These are phyloP conservation scores for Pachypsylla venusta DNA, from an alignment of 1,140 invertebrate genomes.

Conservation along the genomic window DNA sequence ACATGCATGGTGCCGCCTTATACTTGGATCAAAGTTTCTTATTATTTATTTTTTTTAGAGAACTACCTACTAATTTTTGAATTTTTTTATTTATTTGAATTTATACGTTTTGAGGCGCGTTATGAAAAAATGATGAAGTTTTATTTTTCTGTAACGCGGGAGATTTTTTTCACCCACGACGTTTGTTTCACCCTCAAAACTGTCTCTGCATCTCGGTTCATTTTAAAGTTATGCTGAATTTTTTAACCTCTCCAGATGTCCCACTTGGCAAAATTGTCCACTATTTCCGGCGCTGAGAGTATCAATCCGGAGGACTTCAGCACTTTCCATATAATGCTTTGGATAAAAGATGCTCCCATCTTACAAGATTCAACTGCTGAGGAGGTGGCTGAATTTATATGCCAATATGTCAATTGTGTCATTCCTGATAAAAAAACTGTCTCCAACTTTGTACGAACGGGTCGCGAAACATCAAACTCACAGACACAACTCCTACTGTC, in stretches of 20 bases:
- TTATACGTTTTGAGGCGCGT: too few relatives aligned
- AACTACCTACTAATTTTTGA: too few relatives aligned
- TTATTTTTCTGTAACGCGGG: too few relatives aligned
- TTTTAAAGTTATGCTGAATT: constrained; percentile 23
- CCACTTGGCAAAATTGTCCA: constrained; percentile 23
- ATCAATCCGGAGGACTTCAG: constrained; percentile 20
- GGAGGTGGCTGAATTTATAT: constrained; percentile 28
- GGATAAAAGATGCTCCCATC: constrained; percentile 21
- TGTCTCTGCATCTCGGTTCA: neutral
- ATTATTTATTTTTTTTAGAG: too few relatives aligned
- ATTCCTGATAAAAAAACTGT: constrained; percentile 13
- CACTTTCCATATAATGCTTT: constrained; percentile 22
- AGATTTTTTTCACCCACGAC: too few relatives aligned
- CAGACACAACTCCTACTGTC: constrained; percentile 22
- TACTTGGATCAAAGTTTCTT: too few relatives aligned
- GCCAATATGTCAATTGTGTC: constrained; percentile 27
- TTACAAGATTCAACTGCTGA: constrained; percentile 12
- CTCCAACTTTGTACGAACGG: constrained; percentile 19
- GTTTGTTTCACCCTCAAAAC: too few relatives aligned
- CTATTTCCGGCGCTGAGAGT: constrained; percentile 22
- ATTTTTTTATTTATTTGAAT: too few relatives aligned
- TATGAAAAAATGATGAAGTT: too few relatives aligned
- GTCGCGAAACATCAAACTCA: constrained; percentile 22
- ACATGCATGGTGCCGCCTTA: too few relatives aligned
- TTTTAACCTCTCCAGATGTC: constrained; percentile 20